Evolutionary conservation across 1,140 invertebrate genomes (phyloP).

Genomic region (Dendrolimus kikuchii): DNA sequence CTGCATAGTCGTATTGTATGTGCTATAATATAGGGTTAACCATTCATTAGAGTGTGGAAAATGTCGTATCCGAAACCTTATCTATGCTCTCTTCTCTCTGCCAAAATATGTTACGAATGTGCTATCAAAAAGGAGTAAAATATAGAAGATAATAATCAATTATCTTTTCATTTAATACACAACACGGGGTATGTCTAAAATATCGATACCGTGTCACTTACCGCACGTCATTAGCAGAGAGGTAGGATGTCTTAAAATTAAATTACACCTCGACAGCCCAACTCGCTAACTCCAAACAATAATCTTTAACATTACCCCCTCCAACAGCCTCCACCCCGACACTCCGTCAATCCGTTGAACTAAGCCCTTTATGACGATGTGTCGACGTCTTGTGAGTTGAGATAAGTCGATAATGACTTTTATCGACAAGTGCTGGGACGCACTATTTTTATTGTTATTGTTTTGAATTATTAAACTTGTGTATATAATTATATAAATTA

Average conservation of each 20-base stretch:
- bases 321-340: constrained; percentile 14
- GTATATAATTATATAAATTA: too few species aligned
- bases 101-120: too few species aligned
- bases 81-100: too few species aligned
- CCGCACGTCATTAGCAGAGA: constrained; percentile 38
- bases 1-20: too few species aligned
- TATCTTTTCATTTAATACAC: too few species aligned
- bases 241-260: constrained; percentile 60
- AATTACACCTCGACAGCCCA: constrained; percentile 47
- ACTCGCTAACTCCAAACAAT: constrained; percentile 61
- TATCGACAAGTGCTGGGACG: constrained; percentile 20
- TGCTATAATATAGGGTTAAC: too few species aligned
- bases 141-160: too few species aligned
- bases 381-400: constrained; percentile 34
- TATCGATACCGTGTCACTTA: constrained; percentile 24
- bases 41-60: too few species aligned
- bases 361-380: constrained; percentile 43
- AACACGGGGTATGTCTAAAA: neutral
- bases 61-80: too few species aligned
- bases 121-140: too few species aligned
- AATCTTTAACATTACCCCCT: constrained; percentile 52
- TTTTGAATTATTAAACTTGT: too few species aligned
- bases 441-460: constrained; percentile 8
- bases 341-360: constrained; percentile 15
- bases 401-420: constrained; percentile 44